These are phyloP conservation scores for Tachystola acroxantha DNA, from an alignment of 2,888 invertebrate species.

Conservation along the genomic window DNA sequence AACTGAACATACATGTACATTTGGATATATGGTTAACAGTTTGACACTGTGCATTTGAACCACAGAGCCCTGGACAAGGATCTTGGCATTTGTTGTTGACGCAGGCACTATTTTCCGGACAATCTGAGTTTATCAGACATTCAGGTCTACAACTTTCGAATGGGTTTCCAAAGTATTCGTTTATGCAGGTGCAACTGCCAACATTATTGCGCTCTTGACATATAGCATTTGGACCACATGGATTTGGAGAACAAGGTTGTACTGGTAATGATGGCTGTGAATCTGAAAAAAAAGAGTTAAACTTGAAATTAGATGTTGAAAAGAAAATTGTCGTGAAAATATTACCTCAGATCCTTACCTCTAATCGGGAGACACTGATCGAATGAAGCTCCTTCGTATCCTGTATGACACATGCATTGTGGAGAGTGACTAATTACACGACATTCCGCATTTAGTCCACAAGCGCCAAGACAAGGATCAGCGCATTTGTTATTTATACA, in stretches of 20 bases:
- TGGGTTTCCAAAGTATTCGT: slow-evolving; percentile 84
- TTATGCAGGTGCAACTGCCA: slow-evolving; percentile 84
- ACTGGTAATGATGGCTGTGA: slow-evolving; percentile 32
- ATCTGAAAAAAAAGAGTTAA: too few relatives aligned
- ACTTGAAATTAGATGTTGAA: too few relatives aligned
- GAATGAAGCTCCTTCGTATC: slow-evolving; percentile 88
- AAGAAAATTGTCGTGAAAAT: too few relatives aligned
- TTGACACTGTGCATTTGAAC: slow-evolving; percentile 84
- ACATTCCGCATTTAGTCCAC: slow-evolving; percentile 87
- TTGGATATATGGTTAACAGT: slow-evolving; percentile 86
- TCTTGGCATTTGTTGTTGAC: slow-evolving; percentile 82
- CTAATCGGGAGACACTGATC: slow-evolving; percentile 76
- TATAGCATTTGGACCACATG: slow-evolving; percentile 82
- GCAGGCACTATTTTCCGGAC: slow-evolving; percentile 81
- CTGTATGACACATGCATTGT: slow-evolving; percentile 86
- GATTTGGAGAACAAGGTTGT: slow-evolving; percentile 78
- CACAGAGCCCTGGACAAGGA: slow-evolving; percentile 88
- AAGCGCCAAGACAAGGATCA: slow-evolving; percentile 89
- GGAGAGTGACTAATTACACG: slow-evolving; percentile 91
- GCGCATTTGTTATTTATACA: slow-evolving; percentile 88
- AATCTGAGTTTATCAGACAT: slow-evolving; percentile 83
- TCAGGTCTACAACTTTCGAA: slow-evolving; percentile 84
- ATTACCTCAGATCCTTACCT: too few relatives aligned
- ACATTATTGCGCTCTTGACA: slow-evolving; percentile 82
- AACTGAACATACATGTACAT: slow-evolving; percentile 82